Conservation (phyloP, 2,797 vertebrate genomes). For the Betta splendens region DNA sequence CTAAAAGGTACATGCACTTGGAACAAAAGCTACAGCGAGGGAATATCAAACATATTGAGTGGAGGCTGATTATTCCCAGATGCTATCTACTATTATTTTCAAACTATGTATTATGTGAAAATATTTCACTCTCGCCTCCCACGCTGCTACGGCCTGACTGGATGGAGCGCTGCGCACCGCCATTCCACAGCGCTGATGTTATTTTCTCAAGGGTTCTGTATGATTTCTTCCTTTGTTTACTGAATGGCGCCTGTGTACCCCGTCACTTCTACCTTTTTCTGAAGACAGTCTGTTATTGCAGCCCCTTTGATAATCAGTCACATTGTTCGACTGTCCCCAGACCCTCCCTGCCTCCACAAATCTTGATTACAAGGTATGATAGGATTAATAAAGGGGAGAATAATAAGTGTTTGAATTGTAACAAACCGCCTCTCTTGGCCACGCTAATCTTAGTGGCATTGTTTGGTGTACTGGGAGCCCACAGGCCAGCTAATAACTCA, state of each 20-base stretch:
- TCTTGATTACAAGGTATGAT: conserved; percentile 78
- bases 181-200: conserved; percentile 73
- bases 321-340: conserved; percentile 77
- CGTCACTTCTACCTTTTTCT: conserved; percentile 73
- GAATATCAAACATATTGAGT: conserved; percentile 50
- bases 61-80: conserved; percentile 61
- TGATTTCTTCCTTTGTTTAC: conserved; percentile 81
- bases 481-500: conserved; percentile 91
- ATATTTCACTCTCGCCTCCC: conserved; percentile 66
- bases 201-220: conserved; percentile 78
- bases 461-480: conserved; percentile 82
- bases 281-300: conserved; percentile 75
- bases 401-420: conserved; percentile 81
- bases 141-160: conserved; percentile 63
- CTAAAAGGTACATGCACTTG: conserved; percentile 26
- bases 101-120: conserved; percentile 73
- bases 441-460: conserved; percentile 94
- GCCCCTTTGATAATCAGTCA: conserved; percentile 79
- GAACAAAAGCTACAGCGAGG: conserved; percentile 39
- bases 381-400: conserved; percentile 81
- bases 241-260: conserved; percentile 75
- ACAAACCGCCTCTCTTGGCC: conserved; percentile 81
- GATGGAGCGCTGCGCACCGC: conserved; percentile 63
- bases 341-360: conserved; percentile 79
- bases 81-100: conserved; percentile 66